Evolutionary conservation across 2,113 vertebrate species (phyloP), one percentile per base, ranked within the genome.

Genomic region (Agapornis roseicollis): DNA sequence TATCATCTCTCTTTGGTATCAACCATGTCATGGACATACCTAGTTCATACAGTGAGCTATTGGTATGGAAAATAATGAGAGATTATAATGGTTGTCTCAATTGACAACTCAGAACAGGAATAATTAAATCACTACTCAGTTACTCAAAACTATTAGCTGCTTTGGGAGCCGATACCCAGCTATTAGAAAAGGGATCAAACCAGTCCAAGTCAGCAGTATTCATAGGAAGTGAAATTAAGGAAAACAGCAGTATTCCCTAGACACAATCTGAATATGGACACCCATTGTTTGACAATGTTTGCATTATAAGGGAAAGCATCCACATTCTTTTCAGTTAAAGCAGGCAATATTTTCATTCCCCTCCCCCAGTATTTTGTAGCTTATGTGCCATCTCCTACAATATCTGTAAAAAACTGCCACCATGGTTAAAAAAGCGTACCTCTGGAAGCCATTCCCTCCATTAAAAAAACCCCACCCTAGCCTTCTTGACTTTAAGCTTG

Each of bases 281-380:
- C 69, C 70, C 64, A 77, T 44, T 42, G 87, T 82, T 81, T 95
- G 79, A 2, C 35, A 88, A 85, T 41, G 58, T 89, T 91, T 92
- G 71, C 6, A 2, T 74, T 80, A 66, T 22, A 80, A 93, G 37
- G 37, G 60, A 88, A 96, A 96, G 41, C 84, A 90, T 77, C 14
- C 49, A 80, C 70, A 85, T 90, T 90, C 53, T 84, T 94, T 94
- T 92, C 41, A 88, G 29, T 76, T 91, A 78, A 88, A 96, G 64
- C 44, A 63, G 50, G 37, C 17, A 31, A 44, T 37, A 61, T 86
- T 91, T 96, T 92, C 70, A 53, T 56, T 72, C 15, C 22, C 64
- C 29, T 64, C 58, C 60, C 41, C 37, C 79, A 70, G 71, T 31
- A 5, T 71, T 63, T 33, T 29, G 35, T 66, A 88, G 31, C 55